Evolutionary conservation across 2,888 invertebrate species (phyloP).

Genomic region (Campoplex nolae): DNA sequence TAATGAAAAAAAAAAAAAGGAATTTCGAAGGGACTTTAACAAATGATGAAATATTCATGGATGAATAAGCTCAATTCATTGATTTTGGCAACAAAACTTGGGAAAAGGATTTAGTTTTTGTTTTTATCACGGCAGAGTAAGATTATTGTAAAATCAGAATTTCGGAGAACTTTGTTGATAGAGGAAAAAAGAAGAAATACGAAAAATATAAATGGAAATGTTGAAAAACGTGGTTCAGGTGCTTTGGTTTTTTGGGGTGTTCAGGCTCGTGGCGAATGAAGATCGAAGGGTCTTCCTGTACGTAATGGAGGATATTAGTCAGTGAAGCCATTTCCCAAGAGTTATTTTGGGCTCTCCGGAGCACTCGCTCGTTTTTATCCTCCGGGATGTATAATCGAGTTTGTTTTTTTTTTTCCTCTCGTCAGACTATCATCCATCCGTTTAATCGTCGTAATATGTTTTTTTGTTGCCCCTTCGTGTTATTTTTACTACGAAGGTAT

Average conservation of each 20-base stretch:
- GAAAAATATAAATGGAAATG: background rate
- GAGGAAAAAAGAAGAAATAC: background rate
- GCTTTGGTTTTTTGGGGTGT: background rate
- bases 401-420: slow-evolving; percentile 48
- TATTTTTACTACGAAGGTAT: background rate
- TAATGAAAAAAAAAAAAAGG: background rate
- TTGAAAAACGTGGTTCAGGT: slow-evolving; percentile 28
- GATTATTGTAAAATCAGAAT: no score
- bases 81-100: background rate
- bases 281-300: slow-evolving; percentile 33
- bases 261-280: slow-evolving; percentile 24
- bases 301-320: slow-evolving; percentile 54
- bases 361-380: slow-evolving; percentile 42
- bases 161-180: background rate
- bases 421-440: slow-evolving; percentile 54
- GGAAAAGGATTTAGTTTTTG: background rate
- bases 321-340: slow-evolving; percentile 32
- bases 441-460: slow-evolving; percentile 65
- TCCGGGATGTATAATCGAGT: slow-evolving; percentile 57
- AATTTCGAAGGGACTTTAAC: background rate
- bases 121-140: no score
- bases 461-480: slow-evolving; percentile 19
- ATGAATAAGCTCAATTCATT: background rate
- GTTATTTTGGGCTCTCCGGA: slow-evolving; percentile 25
- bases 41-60: background rate